Percentiles rank a stretch among this genome's conserved stretches.
These are phyloP conservation scores for Willisornis vidua DNA, from an alignment of 2,113 vertebrate species.

Conservation along the genomic window DNA sequence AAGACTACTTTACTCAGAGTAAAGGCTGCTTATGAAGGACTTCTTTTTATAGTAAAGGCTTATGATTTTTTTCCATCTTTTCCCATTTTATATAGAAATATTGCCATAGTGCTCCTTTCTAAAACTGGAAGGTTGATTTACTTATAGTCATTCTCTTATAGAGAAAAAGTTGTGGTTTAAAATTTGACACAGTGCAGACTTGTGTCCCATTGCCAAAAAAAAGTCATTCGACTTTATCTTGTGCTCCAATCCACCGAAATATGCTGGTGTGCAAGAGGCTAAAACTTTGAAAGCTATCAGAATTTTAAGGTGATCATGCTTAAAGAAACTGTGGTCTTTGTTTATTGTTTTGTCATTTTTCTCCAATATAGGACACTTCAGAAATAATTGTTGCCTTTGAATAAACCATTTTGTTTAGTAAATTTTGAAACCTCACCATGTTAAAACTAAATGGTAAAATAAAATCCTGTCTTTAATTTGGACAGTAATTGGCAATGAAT, in stretches of 20 bases:
- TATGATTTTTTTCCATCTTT: not conserved
- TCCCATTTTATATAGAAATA: not conserved
- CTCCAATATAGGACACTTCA: not conserved
- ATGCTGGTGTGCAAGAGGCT: not conserved
- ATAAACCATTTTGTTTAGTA: not conserved
- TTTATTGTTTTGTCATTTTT: not conserved
- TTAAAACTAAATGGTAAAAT: not conserved
- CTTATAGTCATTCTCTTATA: not conserved
- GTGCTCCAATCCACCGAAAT: not conserved
- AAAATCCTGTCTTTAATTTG: not conserved
- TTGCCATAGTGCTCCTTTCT: accelerated
- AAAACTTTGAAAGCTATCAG: not conserved
- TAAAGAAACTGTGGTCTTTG: not conserved
- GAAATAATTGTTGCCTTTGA: not conserved
- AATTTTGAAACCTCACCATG: not conserved
- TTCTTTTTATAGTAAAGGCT: not conserved
- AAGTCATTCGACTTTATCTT: accelerated
- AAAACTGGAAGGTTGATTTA: not conserved
- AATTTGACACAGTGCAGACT: not conserved
- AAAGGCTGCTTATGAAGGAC: not conserved
- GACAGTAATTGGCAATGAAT: not conserved
- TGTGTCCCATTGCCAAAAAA: accelerated
- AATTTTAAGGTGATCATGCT: not conserved
- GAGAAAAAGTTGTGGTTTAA: not conserved
- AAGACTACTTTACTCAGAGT: not conserved